Conservation (phyloP, 2,888 invertebrate genomes). For the Automeris io region DNA sequence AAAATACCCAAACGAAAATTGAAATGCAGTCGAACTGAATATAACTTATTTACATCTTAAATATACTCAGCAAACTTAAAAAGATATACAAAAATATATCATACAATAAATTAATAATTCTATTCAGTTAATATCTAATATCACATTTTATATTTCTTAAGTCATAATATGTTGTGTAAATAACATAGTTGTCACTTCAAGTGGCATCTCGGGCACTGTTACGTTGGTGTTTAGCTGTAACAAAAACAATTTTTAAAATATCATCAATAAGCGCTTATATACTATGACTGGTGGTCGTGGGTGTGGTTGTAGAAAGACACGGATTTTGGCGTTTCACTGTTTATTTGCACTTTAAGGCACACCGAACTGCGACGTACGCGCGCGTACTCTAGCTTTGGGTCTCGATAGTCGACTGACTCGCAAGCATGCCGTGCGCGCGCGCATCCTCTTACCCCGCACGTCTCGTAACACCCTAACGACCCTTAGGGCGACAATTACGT, state of each 20-base stretch:
- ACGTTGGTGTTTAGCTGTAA: constrained; percentile 71
- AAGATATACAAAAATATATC: constrained; percentile 15
- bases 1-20: constrained; percentile 5
- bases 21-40: neutral
- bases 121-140: constrained; percentile 51
- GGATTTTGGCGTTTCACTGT: no score
- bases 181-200: constrained; percentile 29
- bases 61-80: neutral
- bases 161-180: constrained; percentile 11
- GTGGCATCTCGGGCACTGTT: constrained; percentile 64
- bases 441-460: no score
- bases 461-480: no score
- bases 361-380: no score
- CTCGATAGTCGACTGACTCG: no score
- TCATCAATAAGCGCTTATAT: neutral
- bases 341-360: no score
- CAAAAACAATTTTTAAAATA: constrained; percentile 26
- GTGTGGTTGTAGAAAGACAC: no score
- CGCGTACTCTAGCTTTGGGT: no score
- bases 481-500: no score
- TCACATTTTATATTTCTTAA: constrained; percentile 52
- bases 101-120: constrained; percentile 64
- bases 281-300: no score
- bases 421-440: no score
- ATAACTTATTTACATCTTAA: neutral